Evolutionary conservation across 1,140 invertebrate genomes (phyloP), one percentile per base, ranked within the genome.

Genomic region (Proales similis): DNA sequence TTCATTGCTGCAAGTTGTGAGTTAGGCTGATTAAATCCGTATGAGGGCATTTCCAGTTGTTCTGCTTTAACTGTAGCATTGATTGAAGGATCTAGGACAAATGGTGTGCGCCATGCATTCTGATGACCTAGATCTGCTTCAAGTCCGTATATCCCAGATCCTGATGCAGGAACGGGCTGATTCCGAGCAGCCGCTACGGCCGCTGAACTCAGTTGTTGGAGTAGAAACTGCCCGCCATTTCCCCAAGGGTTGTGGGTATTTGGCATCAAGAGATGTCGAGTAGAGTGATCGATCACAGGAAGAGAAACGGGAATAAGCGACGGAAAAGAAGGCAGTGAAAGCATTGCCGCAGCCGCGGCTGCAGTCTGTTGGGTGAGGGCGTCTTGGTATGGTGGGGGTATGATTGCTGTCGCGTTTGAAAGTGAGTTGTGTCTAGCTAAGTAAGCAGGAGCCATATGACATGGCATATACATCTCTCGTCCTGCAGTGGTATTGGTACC

Each of bases 281-380:
- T 39, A n/a, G n/a, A n/a, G 22, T 57, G 51, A 42, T 57, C 51
- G 20, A 57, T 57, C 51, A 57, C 45, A 1, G 51, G 51, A 27
- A 57, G 30, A 57, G 51, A 42, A 17, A 57, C 51, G 17, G 51
- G 51, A 42, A 57, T 57, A 11, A 57, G 36, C 0, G 51, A 57
- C 17, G 39, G 51, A 36, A 57, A 57, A n/a, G 51, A 57, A 6
- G 51, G 51, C 3, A 57, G 29, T 2, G 51, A 57, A 12, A 57
- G 51, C 51, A 57, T 57, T 11, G 51, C 51, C 7, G 51, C 51
- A 4, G 51, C 51, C 7, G 51, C 51, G 1, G 51, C 51, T 14
- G 51, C 51, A 4, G 51, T 57, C 20, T 53, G 49, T n/a, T 38
- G 38, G 0, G 49, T 24, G 9, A 53, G 42, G 24, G 51, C 36